phyloP scores from a whole-genome alignment of 2,888 invertebrate genomes.

The Drosophila neutralis region DNA sequence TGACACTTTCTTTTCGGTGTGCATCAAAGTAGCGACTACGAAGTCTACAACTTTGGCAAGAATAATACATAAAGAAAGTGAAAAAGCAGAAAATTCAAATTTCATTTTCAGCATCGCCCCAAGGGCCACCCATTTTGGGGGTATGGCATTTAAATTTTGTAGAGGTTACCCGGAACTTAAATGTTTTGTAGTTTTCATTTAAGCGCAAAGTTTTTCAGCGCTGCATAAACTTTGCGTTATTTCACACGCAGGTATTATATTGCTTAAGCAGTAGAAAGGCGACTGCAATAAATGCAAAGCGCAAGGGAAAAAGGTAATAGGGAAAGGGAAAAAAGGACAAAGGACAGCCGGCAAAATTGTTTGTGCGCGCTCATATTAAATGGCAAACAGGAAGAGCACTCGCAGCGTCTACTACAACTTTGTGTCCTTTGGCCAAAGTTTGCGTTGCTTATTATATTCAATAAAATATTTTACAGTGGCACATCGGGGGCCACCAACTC shows the following conservation, averaged over 20 bases:
- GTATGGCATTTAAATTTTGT: constrained; percentile 69
- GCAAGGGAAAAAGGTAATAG: not conserved
- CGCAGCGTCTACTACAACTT: constrained; percentile 55
- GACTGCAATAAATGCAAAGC: constrained; percentile 58
- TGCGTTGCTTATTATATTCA: constrained; percentile 75
- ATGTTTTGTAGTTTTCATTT: constrained; percentile 78
- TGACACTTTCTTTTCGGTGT: constrained; percentile 69
- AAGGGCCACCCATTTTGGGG: constrained; percentile 33
- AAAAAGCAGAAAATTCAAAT: constrained; percentile 44
- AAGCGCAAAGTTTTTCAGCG: constrained; percentile 69
- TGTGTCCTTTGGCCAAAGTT: constrained; percentile 71
- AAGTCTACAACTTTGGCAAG: constrained; percentile 68
- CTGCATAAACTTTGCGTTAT: constrained; percentile 78
- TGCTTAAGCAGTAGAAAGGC: constrained; percentile 68
- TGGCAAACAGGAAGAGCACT: constrained; percentile 49
- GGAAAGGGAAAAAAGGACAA: constrained; percentile 18
- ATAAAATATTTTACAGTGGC: constrained; percentile 78
- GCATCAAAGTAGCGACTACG: constrained; percentile 74
- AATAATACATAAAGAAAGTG: constrained; percentile 23
- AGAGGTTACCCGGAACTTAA: constrained; percentile 57
- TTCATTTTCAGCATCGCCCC: constrained; percentile 62
- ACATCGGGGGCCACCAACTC: constrained; percentile 57
- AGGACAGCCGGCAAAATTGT: constrained; percentile 47
- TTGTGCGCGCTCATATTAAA: constrained; percentile 70
- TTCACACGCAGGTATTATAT: constrained; percentile 78